These are phyloP conservation scores for Pangasius macronema DNA, from an alignment of 2,797 vertebrate species.

Conservation along the genomic window DNA sequence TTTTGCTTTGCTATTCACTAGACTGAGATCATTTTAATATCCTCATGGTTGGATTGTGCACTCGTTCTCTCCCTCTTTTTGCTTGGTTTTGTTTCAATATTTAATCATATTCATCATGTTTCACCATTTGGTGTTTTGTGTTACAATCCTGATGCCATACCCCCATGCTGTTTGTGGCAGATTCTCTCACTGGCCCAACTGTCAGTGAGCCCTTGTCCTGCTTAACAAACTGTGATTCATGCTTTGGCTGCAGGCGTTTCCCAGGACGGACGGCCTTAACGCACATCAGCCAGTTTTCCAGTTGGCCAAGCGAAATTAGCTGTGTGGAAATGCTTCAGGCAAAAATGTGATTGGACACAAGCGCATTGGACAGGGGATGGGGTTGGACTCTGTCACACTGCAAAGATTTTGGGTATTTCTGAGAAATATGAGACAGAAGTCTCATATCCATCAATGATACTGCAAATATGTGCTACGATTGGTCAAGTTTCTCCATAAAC, in stretches of 20 bases:
- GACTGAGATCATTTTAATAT: not conserved
- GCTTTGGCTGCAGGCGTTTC: conserved; percentile 28
- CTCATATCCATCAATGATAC: not conserved
- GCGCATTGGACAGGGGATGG: not conserved
- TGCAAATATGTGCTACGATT: not conserved
- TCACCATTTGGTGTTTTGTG: not conserved
- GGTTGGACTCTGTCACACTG: not conserved
- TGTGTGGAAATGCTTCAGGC: conserved; percentile 18
- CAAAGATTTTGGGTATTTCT: not conserved
- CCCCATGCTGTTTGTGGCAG: conserved; percentile 18
- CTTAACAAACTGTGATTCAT: conserved; percentile 26
- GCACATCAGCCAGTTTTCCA: conserved; percentile 16
- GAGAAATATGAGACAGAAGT: not conserved
- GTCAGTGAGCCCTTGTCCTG: conserved; percentile 6
- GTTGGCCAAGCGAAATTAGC: conserved; percentile 19
- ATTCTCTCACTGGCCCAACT: not conserved
- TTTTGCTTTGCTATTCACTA: conserved; percentile 6
- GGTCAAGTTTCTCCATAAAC: not conserved
- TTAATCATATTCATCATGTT: conserved; percentile 1
- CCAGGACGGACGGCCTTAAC: not conserved
- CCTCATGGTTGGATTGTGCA: not conserved
- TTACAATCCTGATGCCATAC: not conserved
- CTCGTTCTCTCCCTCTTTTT: not conserved
- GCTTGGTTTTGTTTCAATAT: not conserved
- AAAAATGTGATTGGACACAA: not conserved